Conservation (phyloP, 1,140 invertebrate genomes). For the Pseudomyrmex pallidus region DNA sequence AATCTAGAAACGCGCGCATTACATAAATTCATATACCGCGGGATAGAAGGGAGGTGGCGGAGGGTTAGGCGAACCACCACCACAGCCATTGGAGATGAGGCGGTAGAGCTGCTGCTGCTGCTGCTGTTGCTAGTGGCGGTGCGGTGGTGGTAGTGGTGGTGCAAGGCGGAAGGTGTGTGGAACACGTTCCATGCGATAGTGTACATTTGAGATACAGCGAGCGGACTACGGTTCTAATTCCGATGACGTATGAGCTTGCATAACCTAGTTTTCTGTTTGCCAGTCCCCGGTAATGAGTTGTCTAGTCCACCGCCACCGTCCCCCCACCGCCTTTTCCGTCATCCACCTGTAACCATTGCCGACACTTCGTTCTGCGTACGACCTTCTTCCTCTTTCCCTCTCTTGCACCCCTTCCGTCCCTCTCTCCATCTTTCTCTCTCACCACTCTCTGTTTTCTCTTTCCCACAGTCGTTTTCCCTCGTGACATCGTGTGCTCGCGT, state of each 20-base stretch:
- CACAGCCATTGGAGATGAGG: slow-evolving; percentile 14
- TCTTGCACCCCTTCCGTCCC: slow-evolving; percentile 31
- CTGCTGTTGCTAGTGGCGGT: slow-evolving; percentile 17
- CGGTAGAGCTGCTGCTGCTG: not conserved
- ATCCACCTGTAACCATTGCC: slow-evolving; percentile 70
- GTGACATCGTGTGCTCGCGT: slow-evolving; percentile 57
- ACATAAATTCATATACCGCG: slow-evolving; percentile 71
- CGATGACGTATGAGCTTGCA: slow-evolving; percentile 83
- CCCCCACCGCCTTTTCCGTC: slow-evolving; percentile 31
- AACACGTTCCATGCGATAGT: slow-evolving; percentile 79
- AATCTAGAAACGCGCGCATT: slow-evolving; percentile 68
- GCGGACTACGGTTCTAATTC: slow-evolving; percentile 82
- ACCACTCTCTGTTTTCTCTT: slow-evolving; percentile 13
- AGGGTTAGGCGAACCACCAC: slow-evolving; percentile 24
- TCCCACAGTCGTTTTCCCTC: slow-evolving; percentile 34
- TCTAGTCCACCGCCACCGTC: slow-evolving; percentile 72
- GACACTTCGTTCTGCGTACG: slow-evolving; percentile 49
- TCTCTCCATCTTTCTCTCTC: not conserved
- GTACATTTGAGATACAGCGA: slow-evolving; percentile 82
- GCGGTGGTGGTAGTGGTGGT: slow-evolving; percentile 31
- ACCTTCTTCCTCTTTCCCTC: slow-evolving; percentile 28
- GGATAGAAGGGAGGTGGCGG: not conserved
- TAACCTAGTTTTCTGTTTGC: slow-evolving; percentile 84
- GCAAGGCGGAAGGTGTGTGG: slow-evolving; percentile 52
- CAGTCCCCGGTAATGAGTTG: slow-evolving; percentile 82